phyloP scores from a whole-genome alignment of 1,140 invertebrate genomes.

The Ceratina australensis region DNA sequence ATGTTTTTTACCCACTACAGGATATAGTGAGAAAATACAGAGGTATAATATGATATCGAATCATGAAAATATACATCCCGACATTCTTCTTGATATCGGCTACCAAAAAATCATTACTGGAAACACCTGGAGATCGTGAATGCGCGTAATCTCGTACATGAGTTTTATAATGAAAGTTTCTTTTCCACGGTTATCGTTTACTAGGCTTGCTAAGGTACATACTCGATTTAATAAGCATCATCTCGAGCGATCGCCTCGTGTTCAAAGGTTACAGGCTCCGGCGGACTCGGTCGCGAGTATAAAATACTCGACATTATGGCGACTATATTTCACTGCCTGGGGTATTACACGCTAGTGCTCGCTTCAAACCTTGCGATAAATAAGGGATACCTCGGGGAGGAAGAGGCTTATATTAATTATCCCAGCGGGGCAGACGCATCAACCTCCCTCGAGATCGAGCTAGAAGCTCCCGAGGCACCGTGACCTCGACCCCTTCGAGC shows the following conservation, averaged over 20 bases:
- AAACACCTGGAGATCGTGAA: constrained; percentile 5
- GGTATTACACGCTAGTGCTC: constrained; percentile 50
- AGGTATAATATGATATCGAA: too few species aligned
- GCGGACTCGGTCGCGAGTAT: constrained; percentile 43
- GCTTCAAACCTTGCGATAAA: constrained; percentile 52
- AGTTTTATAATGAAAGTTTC: background rate
- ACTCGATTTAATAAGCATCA: constrained; percentile 49
- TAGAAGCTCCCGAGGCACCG: constrained; percentile 25
- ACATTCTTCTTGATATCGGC: too few species aligned
- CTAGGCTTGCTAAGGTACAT: background rate
- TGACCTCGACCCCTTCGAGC: constrained; percentile 14
- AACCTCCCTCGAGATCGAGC: constrained; percentile 42
- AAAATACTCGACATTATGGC: constrained; percentile 60
- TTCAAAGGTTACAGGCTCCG: constrained; percentile 44
- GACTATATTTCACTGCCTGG: constrained; percentile 55
- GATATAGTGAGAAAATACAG: too few species aligned
- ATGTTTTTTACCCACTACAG: too few species aligned
- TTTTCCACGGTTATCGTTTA: constrained; percentile 19
- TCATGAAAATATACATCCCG: too few species aligned
- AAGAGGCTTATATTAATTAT: constrained; percentile 59
- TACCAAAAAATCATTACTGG: background rate
- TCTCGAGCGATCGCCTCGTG: constrained; percentile 24
- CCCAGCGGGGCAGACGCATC: constrained; percentile 53
- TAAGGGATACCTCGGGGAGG: constrained; percentile 41
- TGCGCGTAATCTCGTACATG: background rate